Evolutionary conservation across 2,113 vertebrate genomes (phyloP), one percentile per base, ranked within the genome.

Genomic region (Hippoglossus stenolepis): DNA sequence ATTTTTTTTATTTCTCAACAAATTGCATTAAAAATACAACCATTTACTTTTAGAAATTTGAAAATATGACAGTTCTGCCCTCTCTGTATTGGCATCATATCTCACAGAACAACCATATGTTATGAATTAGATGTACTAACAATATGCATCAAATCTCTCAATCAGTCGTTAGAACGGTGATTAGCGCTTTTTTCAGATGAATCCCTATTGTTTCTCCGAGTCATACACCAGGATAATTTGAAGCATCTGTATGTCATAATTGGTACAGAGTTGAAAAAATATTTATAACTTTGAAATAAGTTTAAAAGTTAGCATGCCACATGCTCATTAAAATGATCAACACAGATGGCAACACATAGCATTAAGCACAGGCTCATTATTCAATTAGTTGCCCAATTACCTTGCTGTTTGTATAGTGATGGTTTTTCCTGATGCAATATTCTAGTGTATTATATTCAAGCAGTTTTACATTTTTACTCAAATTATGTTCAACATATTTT

Each of bases 331-430:
- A 74, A 82, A 79, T 75, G 72, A 20, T 47, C 57, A 65, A 54
- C 74, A 73, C 81, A 83, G 72, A 80, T 86, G 85, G 78, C 76
- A 80, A 59, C 15, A 73, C 57, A 28, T 53, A 53, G 53, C 73
- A 71, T 87, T 65, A 82, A 63, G 72, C 69, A 56, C 40, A 77
- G 35, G 70, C 65, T 75, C 38, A 68, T 76, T 78, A 60, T 74
- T 85, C 80, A 90, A 79, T 88, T 84, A 85, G 49, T 79, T 57
- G 40, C 64, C 79, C 79, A 85, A 83, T 91, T 89, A 88, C 80
- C 21, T 71, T 73, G 38, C 49, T 64, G 78, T 78, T 85, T 80
- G 23, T 83, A 31, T 65, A 62, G 53, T 65, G 73, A 85, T 79
- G 31, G 45, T 84, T 68, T 79, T 74, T 62, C 64, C 18, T 4